phyloP scores from a whole-genome alignment of 2,113 vertebrate species.

The Eulacestoma nigropectus region DNA sequence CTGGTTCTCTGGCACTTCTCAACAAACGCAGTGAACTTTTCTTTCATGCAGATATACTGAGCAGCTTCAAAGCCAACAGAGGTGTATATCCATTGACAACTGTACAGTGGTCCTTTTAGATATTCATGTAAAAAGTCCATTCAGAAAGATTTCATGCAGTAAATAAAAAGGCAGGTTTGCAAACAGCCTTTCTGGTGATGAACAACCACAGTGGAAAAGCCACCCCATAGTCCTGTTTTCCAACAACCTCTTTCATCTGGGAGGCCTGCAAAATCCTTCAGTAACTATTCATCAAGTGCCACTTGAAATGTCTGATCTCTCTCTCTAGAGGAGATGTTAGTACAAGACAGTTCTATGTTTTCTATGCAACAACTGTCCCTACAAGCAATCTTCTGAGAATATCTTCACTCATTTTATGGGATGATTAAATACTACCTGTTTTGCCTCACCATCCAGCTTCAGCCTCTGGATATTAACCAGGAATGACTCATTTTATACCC shows the following conservation, averaged over 20 bases:
- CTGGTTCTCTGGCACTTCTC: neutral
- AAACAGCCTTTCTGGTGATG: conserved; percentile 10
- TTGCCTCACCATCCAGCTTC: neutral
- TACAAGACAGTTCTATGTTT: conserved; percentile 7
- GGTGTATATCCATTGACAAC: neutral
- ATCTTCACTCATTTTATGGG: neutral
- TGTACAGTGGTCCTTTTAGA: neutral
- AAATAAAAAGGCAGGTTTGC: neutral
- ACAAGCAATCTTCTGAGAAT: conserved; percentile 20
- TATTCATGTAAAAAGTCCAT: neutral
- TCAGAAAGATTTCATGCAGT: neutral
- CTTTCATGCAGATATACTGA: neutral
- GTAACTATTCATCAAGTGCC: conserved; percentile 4
- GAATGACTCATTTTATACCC: neutral
- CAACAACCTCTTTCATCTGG: neutral
- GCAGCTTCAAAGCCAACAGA: neutral
- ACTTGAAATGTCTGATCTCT: neutral
- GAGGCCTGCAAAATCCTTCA: neutral
- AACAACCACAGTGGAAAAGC: conserved; percentile 10
- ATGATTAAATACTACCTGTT: conserved; percentile 1
- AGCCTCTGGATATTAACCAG: neutral
- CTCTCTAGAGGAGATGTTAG: neutral
- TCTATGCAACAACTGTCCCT: neutral
- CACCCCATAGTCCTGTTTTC: neutral
- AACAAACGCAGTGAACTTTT: neutral